Evolutionary conservation across 1,140 invertebrate species (phyloP), one percentile per base, ranked within the genome.

Genomic region (Drosophila busckii): DNA sequence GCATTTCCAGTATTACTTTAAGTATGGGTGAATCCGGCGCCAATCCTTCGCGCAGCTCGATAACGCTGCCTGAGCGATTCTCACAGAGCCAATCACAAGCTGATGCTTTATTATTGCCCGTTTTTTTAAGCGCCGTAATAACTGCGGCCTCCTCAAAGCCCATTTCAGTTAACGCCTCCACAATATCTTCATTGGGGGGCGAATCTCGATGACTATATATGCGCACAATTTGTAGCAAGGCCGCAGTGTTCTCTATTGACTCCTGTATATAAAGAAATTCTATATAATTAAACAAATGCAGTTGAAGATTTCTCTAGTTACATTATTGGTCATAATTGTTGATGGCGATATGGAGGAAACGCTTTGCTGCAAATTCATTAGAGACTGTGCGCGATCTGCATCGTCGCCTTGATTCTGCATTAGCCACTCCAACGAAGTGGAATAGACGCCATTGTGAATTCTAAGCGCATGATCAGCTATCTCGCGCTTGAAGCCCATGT

Each of bases 11-110:
- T 22, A 87, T 84, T 4, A 76, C 75, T 41, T 86, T 85, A 1
- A 87, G 44, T 44, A 87, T 87, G 3, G 86, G 86, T 6, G 86
- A 87, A 60, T 87, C 86, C 9, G 78, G 62, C 0, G 85, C 46
- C 10, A 87, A 46, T 2, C 86, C 86, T 5, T 87, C 86, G 3
- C 78, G 68, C 32, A 87, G 35, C 49, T 87, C 86, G 16, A 69
- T 73, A 13, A 84, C 68, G 26, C 84, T 87, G 3, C 56, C 65
- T 23, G 65, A 70, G 6, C 86, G 82, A 66, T 86, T 84, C 16
- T 85, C 83, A 44, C 86, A 87, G 3, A 87, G 48, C 86, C 84
- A 87, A 40, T 87, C 86, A 48, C 86, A 87, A 49, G 86, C 86
- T 3, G 78, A 85, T 4, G 83, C 83, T 45, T 86, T 84, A 52